phyloP scores from a whole-genome alignment of 2,113 vertebrate genomes.

The Progne subis region DNA sequence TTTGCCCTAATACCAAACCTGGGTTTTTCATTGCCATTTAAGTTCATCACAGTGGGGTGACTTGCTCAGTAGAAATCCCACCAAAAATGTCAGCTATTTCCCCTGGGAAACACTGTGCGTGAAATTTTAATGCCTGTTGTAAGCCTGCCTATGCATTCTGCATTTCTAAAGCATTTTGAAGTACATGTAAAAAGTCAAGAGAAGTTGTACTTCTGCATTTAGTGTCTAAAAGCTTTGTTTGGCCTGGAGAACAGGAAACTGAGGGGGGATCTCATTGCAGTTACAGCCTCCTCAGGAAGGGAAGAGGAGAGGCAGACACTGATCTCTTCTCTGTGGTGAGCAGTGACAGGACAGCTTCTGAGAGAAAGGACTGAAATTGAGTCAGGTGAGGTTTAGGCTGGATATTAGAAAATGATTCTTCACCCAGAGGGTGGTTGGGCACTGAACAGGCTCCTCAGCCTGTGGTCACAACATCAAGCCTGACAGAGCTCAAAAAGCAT shows the following conservation, averaged over 20 bases:
- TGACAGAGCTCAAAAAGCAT: rapidly evolving
- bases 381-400: not conserved
- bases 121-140: not conserved
- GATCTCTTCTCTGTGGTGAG: not conserved
- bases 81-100: not conserved
- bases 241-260: not conserved
- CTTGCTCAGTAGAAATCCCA: not conserved
- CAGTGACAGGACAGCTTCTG: not conserved
- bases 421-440: rapidly evolving
- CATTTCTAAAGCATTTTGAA: not conserved
- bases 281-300: not conserved
- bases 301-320: not conserved
- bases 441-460: not conserved
- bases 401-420: not conserved
- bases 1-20: not conserved
- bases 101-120: not conserved
- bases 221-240: not conserved
- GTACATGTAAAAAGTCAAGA: not conserved
- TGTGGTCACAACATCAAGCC: not conserved
- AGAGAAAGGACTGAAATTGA: not conserved
- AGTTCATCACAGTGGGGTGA: not conserved
- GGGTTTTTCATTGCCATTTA: not conserved
- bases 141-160: not conserved
- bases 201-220: not conserved
- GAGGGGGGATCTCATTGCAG: no score